phyloP scores from a whole-genome alignment of 1,140 invertebrate genomes.

The Drosophila sturtevanti region DNA sequence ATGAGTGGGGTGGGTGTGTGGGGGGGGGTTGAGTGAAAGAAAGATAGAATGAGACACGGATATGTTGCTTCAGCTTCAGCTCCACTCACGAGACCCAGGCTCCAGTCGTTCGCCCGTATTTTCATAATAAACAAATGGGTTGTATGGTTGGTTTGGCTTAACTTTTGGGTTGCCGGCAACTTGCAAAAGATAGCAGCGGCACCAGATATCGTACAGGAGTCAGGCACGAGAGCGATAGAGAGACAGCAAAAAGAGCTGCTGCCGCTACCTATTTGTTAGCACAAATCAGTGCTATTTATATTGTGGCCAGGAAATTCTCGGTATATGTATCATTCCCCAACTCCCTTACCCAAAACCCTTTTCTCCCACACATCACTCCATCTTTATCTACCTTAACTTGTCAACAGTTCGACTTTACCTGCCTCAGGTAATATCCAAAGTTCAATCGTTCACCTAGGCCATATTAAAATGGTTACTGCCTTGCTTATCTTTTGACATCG shows the following conservation, averaged over 20 bases:
- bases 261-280: slow-evolving; percentile 64
- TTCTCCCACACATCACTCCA: slow-evolving; percentile 13
- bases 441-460: slow-evolving; percentile 31
- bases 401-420: slow-evolving; percentile 59
- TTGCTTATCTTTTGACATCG: slow-evolving; percentile 50
- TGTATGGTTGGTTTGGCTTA: slow-evolving; percentile 74
- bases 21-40: too few species aligned
- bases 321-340: slow-evolving; percentile 17
- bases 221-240: slow-evolving; percentile 16
- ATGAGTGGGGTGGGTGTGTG: too few species aligned
- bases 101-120: slow-evolving; percentile 43
- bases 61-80: slow-evolving; percentile 15
- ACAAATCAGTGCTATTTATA: slow-evolving; percentile 81
- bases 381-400: slow-evolving; percentile 32
- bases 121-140: slow-evolving; percentile 81
- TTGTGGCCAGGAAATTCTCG: slow-evolving; percentile 49
- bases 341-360: slow-evolving; percentile 8
- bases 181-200: slow-evolving; percentile 37
- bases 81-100: slow-evolving; percentile 27
- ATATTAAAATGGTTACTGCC: slow-evolving; percentile 37
- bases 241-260: background rate
- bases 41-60: background rate
- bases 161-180: slow-evolving; percentile 74
- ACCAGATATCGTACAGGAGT: slow-evolving; percentile 36
- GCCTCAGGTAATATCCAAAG: slow-evolving; percentile 51